phyloP scores from a whole-genome alignment of 2,888 invertebrate species.

The Fragum fragum region DNA sequence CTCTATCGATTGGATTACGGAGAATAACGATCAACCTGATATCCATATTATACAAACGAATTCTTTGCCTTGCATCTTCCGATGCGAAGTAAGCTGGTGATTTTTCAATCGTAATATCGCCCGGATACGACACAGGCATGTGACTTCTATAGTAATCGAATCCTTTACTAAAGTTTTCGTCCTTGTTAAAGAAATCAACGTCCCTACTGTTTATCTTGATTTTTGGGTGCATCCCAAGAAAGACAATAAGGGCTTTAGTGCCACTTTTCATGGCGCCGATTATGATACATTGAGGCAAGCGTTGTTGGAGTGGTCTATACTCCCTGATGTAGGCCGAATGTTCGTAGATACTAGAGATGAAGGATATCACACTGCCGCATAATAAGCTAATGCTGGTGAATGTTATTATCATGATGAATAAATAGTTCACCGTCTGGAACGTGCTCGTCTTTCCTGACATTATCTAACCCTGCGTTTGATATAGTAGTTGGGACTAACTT shows the following conservation, averaged over 20 bases:
- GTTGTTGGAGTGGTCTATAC: slow-evolving; percentile 1
- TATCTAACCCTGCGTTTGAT: background rate
- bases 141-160: slow-evolving; percentile 7
- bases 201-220: slow-evolving; percentile 12
- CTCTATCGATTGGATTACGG: slow-evolving; percentile 6
- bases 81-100: slow-evolving; percentile 14
- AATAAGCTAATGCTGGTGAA: background rate
- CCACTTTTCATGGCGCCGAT: slow-evolving; percentile 20
- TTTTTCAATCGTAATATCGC: slow-evolving; percentile 15
- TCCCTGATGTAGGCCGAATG: background rate
- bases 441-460: background rate
- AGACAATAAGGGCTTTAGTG: slow-evolving; percentile 19
- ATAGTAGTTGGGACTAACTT: too few species aligned
- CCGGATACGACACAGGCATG: slow-evolving; percentile 17
- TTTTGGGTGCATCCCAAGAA: slow-evolving; percentile 16
- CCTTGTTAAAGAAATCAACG: slow-evolving; percentile 11
- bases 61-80: slow-evolving; percentile 3
- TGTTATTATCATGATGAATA: background rate
- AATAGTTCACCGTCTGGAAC: background rate
- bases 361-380: background rate
- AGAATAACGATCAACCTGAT: slow-evolving; percentile 4
- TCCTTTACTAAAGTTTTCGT: slow-evolving; percentile 1
- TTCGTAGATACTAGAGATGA: background rate
- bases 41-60: background rate
- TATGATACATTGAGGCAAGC: slow-evolving; percentile 18